Evolutionary conservation across 2,888 invertebrate species (phyloP).

Genomic region (Scaptomyza flava): DNA sequence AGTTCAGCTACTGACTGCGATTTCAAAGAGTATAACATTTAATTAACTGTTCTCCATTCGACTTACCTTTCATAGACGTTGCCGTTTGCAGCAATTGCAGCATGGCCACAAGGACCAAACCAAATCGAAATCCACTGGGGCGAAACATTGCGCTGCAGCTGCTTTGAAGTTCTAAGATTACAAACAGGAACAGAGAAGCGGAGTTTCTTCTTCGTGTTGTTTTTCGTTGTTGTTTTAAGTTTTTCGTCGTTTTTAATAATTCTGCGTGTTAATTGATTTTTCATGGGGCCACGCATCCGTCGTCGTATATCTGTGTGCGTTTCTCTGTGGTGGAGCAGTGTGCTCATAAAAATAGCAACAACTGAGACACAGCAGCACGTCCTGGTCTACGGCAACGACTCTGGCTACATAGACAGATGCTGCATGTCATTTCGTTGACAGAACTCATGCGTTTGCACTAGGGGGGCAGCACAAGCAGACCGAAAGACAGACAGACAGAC

Average conservation of each 20-base stretch:
- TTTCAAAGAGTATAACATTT: conserved; percentile 64
- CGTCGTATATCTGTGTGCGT: conserved; percentile 30
- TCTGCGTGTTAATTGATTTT: conserved; percentile 81
- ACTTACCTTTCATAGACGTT: conserved; percentile 76
- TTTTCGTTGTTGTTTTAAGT: conserved; percentile 13
- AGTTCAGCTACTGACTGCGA: conserved; percentile 61
- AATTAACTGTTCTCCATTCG: conserved; percentile 60
- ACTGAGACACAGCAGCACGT: conserved; percentile 72
- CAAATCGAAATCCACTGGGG: conserved; percentile 60
- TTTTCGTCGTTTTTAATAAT: conserved; percentile 75
- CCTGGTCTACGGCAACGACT: conserved; percentile 58
- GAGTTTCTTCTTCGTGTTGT: conserved; percentile 31
- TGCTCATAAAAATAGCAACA: conserved; percentile 75
- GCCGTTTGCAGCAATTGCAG: conserved; percentile 66
- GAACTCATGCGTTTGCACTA: conserved; percentile 67
- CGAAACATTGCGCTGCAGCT: conserved; percentile 70
- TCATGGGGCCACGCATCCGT: conserved; percentile 79
- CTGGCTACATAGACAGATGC: conserved; percentile 75
- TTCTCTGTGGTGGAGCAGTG: conserved; percentile 21
- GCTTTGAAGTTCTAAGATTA: conserved; percentile 65
- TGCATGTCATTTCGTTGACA: conserved; percentile 79
- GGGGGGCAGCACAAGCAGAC: conserved; percentile 34
- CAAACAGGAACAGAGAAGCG: conserved; percentile 19
- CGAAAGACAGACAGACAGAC: conserved; percentile 10
- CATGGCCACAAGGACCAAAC: conserved; percentile 49